Percentiles rank a stretch among this genome's conserved stretches.
Evolutionary conservation across 2,797 vertebrate species (phyloP).

Genomic region (Sorex maritimensis): DNA sequence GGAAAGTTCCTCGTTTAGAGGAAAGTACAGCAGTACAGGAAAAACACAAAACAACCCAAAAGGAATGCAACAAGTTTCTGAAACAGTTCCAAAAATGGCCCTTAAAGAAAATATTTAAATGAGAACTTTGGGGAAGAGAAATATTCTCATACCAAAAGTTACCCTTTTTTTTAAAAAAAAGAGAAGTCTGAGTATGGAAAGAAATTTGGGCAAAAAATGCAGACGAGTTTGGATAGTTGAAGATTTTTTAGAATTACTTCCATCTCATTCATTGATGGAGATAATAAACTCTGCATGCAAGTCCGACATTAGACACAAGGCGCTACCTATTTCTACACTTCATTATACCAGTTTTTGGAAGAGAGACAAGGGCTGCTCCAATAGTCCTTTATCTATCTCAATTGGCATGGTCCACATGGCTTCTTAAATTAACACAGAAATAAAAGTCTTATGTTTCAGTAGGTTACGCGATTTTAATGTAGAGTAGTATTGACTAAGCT

Average conservation of each 20-base stretch:
- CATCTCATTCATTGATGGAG: conserved; percentile 74
- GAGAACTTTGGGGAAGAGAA: conserved; percentile 66
- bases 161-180: background rate
- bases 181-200: conserved; percentile 80
- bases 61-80: conserved; percentile 82
- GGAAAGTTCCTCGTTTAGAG: conserved; percentile 82
- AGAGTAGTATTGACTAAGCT: conserved; percentile 70
- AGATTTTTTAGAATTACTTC: conserved; percentile 78
- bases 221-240: conserved; percentile 77
- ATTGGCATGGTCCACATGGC: conserved; percentile 76
- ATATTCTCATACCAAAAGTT: conserved; percentile 69
- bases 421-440: conserved; percentile 75
- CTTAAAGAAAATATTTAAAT: conserved; percentile 82
- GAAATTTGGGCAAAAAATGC: conserved; percentile 63
- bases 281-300: conserved; percentile 83
- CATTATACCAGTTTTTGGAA: conserved; percentile 85
- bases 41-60: conserved; percentile 84
- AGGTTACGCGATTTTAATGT: conserved; percentile 78
- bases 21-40: conserved; percentile 80
- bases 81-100: conserved; percentile 83
- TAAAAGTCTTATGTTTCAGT: conserved; percentile 80
- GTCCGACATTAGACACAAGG: conserved; percentile 68
- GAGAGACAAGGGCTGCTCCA: conserved; percentile 84
- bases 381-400: conserved; percentile 84
- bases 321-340: conserved; percentile 82